Percentiles rank a stretch among this genome's conserved stretches.
These are phyloP conservation scores for Enteromius viviparus DNA, from an alignment of 2,797 vertebrate species.

Conservation along the genomic window DNA sequence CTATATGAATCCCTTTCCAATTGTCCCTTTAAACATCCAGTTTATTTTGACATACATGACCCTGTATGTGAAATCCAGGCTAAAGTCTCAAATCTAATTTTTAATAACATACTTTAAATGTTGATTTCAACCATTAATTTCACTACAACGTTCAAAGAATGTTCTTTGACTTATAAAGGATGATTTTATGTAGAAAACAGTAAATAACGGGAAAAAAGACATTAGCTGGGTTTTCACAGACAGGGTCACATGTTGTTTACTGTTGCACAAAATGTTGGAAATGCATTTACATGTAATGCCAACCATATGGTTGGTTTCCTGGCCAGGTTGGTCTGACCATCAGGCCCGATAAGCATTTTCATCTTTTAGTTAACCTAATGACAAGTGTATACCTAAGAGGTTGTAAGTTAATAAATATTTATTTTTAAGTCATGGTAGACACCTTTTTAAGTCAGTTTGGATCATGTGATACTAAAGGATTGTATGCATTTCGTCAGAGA, in stretches of 20 bases:
- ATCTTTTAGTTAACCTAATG: background rate
- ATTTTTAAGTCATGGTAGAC: background rate
- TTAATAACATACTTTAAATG: too few species aligned
- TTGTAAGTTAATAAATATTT: background rate
- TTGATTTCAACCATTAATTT: too few species aligned
- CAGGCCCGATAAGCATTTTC: background rate
- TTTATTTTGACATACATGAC: conserved; percentile 61
- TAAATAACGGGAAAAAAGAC: too few species aligned
- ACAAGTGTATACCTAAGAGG: background rate
- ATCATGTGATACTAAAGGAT: background rate
- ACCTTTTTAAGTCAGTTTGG: background rate
- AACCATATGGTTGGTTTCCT: conserved; percentile 64
- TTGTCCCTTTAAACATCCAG: conserved; percentile 56
- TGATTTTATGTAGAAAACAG: too few species aligned
- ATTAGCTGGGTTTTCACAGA: too few species aligned
- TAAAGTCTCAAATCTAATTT: too few species aligned
- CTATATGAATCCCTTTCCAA: background rate
- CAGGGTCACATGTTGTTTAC: conserved; percentile 59
- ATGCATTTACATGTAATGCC: conserved; percentile 63
- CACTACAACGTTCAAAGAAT: too few species aligned
- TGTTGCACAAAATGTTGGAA: conserved; percentile 62
- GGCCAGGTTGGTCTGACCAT: conserved; percentile 13
- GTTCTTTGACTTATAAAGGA: too few species aligned
- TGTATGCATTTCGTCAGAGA: background rate
- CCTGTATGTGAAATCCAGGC: too few species aligned